Base-by-base conservation (phyloP, 1,140 invertebrate species). In the Zophobas atratus region DNA sequence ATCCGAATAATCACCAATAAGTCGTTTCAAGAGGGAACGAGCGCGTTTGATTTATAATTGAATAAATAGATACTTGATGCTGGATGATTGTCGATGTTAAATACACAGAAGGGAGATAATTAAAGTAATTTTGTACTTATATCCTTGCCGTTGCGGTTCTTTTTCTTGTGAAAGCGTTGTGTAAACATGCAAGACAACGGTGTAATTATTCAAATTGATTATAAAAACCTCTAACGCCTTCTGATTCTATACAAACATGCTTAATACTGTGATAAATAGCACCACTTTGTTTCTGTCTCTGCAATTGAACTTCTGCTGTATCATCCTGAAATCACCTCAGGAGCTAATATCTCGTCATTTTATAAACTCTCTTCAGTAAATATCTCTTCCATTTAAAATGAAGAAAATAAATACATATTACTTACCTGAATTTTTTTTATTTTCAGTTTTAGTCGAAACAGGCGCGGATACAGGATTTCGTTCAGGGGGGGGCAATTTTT, bases 1-100 rank as follows among this genome's bases (percentile, higher is more conserved):
- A 79, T 74, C 63, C 20, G 60, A 73, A 79, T 79, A 79, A 79
- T 79, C 77, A 72, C 35, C 75, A 43, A 39, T 60, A 67, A 79
- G 57, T 1, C 20, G 57, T 75, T 76, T 71, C 57, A 38, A 76
- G 46, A 48, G 77, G 67, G 20, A 78, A 63, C 73, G 36, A 74
- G 56, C 57, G 41, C 73, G 57, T 72, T 76, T 79, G 33, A 32
- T 67, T 67, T 43, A 36, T 67, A 67, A 67, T 67, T 67, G 60
- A 67, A 46, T 67, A 67, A 41, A 41, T 67, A 67, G 60, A 43
- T 67, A 39, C 38, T 67, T 67, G 60, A 63, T 63, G 35, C 6
- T 63, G 35, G 57, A 63, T 39, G 57, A 63, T 63, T 63, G 57
- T 63, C 57, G 60, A 67, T 67, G 60, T 43, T 67, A 67, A 67